Evolutionary conservation across 1,140 invertebrate genomes (phyloP).

Genomic region (Metopolophium dirhodum): DNA sequence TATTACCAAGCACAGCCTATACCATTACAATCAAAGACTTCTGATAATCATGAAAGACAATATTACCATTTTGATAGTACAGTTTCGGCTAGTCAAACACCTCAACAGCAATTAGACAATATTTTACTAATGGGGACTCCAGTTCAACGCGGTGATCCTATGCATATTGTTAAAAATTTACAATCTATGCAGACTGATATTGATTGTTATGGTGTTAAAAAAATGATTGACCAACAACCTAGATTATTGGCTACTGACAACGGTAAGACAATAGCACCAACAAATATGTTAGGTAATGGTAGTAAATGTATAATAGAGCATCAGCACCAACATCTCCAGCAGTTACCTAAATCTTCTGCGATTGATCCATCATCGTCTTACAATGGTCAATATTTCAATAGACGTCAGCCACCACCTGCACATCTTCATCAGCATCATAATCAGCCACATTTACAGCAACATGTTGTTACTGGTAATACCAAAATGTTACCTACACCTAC

Average conservation of each 20-base stretch:
- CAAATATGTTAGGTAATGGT: background rate
- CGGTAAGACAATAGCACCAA: background rate
- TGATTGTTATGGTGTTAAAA: constrained; percentile 47
- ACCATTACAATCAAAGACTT: constrained; percentile 45
- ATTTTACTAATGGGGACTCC: constrained; percentile 5
- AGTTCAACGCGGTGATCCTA: constrained; percentile 70
- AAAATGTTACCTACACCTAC: constrained; percentile 31
- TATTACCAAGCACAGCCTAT: constrained; percentile 39
- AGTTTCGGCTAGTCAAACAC: constrained; percentile 65
- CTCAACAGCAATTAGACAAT: constrained; percentile 73
- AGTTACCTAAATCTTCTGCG: background rate
- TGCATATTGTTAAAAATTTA: constrained; percentile 77
- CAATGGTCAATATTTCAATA: constrained; percentile 16
- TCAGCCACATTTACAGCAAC: constrained; percentile 25
- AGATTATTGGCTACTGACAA: constrained; percentile 7
- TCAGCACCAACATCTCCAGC: background rate
- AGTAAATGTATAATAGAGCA: background rate
- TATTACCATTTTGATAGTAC: constrained; percentile 66
- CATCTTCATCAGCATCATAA: constrained; percentile 20
- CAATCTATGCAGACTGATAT: constrained; percentile 64
- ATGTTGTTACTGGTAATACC: constrained; percentile 9
- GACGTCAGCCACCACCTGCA: constrained; percentile 11
- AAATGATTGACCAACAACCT: constrained; percentile 35
- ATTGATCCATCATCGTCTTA: background rate
- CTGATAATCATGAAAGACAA: constrained; percentile 47